Evolutionary conservation across 2,888 invertebrate genomes (phyloP), one percentile per base, ranked within the genome.

Genomic region (Amphimallon solstitiale): DNA sequence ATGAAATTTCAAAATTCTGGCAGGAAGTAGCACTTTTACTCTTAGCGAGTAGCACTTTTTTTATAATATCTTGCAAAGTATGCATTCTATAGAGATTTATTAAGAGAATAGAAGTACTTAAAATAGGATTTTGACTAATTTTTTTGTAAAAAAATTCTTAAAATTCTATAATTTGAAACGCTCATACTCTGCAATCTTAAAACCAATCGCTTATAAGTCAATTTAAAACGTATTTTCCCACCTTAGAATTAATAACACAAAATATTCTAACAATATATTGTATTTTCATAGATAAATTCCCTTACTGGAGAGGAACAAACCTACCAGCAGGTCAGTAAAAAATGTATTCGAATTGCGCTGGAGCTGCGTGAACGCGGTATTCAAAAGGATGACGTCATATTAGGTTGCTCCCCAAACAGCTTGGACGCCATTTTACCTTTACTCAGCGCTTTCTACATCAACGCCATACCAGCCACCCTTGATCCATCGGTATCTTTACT

Each of bases 391-490:
- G 85, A 85, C 65, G 82, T 84, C 3, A 79, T 85, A 62, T 72
- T 80, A 0, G 52, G 84, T 1, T 83, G 84, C 78, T 83, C 81
- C 4, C 80, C 80, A 0, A 84, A 80, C 63, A 82, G 83, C 38
- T 15, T 83, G 1, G 79, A 85, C 61, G 68, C 82, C 3, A 73
- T 76, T 1, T 76, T 84, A 37, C 83, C 85, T 0, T 78, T 82
- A 37, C 81, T 84, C 37, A 84, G 84, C 1, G 81, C 81, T 1
- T 68, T 84, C 1, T 84, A 77, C 66, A 76, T 83, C 10, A 85
- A 85, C 7, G 74, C 70, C 37, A 67, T 65, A 35, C 37, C 69
- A 1, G 61, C 71, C n/a, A 65, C 71, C 2, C 43, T 72, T 6
- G 70, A 74, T 21, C 68, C 70, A 6, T 63, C 49, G 0, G 64